A percentile compares a stretch with the other conserved stretches of the same genome.
phyloP scores from a whole-genome alignment of 2,888 invertebrate genomes.

The Heteromurus nitidus region DNA sequence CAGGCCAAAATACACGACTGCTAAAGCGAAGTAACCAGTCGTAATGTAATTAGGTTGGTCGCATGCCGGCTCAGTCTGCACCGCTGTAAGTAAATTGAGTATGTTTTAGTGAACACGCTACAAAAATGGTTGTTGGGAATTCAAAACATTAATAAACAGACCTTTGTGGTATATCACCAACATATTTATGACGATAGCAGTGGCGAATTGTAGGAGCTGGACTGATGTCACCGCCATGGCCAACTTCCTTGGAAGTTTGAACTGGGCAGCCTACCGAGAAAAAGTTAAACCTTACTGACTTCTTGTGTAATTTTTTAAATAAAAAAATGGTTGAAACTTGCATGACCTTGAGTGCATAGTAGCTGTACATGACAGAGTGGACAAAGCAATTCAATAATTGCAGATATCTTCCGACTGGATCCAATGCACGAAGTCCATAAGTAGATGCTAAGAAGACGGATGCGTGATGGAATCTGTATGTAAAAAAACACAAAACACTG shows the following conservation, averaged over 20 bases:
- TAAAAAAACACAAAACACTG: not conserved
- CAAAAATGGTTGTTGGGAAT: not conserved
- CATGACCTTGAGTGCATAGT: constrained; percentile 53
- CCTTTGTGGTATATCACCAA: constrained; percentile 37
- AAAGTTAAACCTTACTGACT: too few species aligned
- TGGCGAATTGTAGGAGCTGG: constrained; percentile 36
- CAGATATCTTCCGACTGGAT: constrained; percentile 34
- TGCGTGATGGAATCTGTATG: constrained; percentile 39
- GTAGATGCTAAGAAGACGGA: constrained; percentile 32
- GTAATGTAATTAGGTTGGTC: constrained; percentile 44
- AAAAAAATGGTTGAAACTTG: too few species aligned
- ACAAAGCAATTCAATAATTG: constrained; percentile 34
- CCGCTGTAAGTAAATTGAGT: constrained; percentile 3
- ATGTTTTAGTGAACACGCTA: not conserved
- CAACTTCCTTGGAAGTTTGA: constrained; percentile 45
- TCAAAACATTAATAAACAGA: not conserved
- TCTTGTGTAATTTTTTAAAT: too few species aligned
- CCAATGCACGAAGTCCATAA: constrained; percentile 10
- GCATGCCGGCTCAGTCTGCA: constrained; percentile 37
- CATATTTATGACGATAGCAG: constrained; percentile 27
- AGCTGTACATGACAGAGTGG: constrained; percentile 52
- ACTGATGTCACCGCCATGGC: constrained; percentile 47
- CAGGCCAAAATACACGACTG: constrained; percentile 28
- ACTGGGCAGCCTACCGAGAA: constrained; percentile 43
- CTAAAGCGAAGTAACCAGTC: constrained; percentile 7